Conservation (phyloP, 2,888 invertebrate genomes). For the Philopedon plagiatum region DNA sequence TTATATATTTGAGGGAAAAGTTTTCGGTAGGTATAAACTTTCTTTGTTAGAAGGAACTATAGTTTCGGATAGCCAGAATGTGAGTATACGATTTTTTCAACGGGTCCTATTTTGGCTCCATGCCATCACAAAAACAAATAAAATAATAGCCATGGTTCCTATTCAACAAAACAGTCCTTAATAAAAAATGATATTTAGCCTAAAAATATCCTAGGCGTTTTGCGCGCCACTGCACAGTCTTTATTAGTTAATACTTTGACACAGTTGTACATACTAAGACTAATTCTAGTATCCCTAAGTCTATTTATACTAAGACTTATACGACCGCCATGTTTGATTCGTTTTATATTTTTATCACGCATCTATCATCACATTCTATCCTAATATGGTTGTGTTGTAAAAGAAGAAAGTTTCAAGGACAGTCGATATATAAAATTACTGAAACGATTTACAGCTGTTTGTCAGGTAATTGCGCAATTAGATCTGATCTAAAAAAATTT, state of each 20-base stretch:
- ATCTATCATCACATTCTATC: too few species aligned
- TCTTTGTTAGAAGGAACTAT: too few species aligned
- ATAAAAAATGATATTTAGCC: slow-evolving; percentile 42
- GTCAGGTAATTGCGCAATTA: too few species aligned
- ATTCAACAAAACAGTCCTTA: slow-evolving; percentile 14
- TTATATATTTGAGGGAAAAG: too few species aligned
- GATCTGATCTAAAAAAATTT: too few species aligned
- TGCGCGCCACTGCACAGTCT: slow-evolving; percentile 69
- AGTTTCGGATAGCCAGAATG: neutral
- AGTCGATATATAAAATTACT: too few species aligned
- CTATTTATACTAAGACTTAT: slow-evolving; percentile 29
- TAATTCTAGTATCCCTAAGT: slow-evolving; percentile 47
- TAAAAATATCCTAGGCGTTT: slow-evolving; percentile 65
- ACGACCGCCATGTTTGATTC: slow-evolving; percentile 17
- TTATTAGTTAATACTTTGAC: slow-evolving; percentile 69
- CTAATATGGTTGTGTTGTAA: slow-evolving; percentile 2
- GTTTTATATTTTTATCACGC: neutral
- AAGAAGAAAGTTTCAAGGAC: neutral
- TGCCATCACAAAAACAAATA: slow-evolving; percentile 6
- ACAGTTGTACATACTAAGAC: slow-evolving; percentile 66
- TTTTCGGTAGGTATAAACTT: too few species aligned
- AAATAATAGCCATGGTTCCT: neutral
- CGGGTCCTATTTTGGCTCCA: too few species aligned
- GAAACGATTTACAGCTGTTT: too few species aligned
- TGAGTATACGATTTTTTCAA: too few species aligned